phyloP scores from a whole-genome alignment of 2,113 vertebrate genomes.

The Myocastor coypus region DNA sequence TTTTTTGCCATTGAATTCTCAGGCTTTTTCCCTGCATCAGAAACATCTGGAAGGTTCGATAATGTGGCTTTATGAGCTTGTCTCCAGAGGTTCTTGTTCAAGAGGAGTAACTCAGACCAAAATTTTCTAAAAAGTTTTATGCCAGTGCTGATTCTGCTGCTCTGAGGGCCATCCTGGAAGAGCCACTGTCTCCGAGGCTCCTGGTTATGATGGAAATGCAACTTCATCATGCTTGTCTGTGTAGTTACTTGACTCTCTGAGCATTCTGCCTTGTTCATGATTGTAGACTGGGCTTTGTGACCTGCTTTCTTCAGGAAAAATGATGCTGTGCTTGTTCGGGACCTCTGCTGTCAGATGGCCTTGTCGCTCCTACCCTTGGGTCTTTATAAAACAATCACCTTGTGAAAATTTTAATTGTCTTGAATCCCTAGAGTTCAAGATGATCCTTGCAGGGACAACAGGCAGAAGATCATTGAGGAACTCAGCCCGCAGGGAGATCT shows the following conservation, averaged over 20 bases:
- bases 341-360: not conserved
- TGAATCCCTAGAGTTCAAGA: not conserved
- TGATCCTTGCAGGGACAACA: not conserved
- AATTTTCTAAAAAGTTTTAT: not conserved
- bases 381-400: not conserved
- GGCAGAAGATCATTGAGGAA: not conserved
- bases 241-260: not conserved
- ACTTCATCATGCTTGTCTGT: not conserved
- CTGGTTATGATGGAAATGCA: not conserved
- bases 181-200: not conserved
- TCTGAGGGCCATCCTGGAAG: not conserved
- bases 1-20: slow-evolving; percentile 7
- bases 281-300: not conserved
- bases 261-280: not conserved
- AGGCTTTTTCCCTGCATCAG: not conserved
- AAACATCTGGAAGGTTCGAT: not conserved
- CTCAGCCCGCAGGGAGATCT: not conserved
- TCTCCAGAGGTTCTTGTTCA: not conserved
- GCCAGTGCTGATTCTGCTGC: not conserved
- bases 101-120: not conserved
- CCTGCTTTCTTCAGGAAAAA: not conserved
- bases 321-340: not conserved
- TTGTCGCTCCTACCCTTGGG: not conserved
- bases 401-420: not conserved
- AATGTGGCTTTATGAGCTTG: not conserved